Evolutionary conservation across 2,113 vertebrate species (phyloP), one percentile per base, ranked within the genome.

Genomic region (Embiotoca jacksoni): DNA sequence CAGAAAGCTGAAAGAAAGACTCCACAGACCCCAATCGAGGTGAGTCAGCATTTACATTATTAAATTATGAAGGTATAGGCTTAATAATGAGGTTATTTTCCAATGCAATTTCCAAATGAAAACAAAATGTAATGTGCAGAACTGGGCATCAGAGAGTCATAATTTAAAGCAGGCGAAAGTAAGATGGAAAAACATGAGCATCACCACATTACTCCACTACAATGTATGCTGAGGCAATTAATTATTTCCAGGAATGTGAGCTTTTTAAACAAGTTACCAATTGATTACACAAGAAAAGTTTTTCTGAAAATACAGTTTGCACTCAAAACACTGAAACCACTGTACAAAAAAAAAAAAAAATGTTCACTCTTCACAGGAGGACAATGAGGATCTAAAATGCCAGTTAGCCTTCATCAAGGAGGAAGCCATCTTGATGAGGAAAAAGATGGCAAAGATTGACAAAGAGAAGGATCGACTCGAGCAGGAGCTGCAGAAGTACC

Each of bases 391-490:
- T 80, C 89, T 99, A 76, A 99, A 98, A 89, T 99, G 98, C 81
- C 98, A 99, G 91, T 88, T 99, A 44, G 96, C 98, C 77, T 99
- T 99, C 78, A 96, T 97, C 84, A 99, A 98, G 91, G 98, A 99
- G 87, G 98, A 99, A 85, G 98, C 98, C 35, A 91, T 95, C 58
- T 78, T 99, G 88, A 99, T 99, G 98, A 96, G 98, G 77, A 99
- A 99, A 89, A 99, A 99, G 91, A 97, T 99, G 97, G 98, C 98
- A 59, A 99, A 99, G 92, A 98, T 99, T 0, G 98, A 99, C 82
- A 99, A 99, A 80, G 98, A 99, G 78, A 99, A 99, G 83, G 98
- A 99, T 91, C 93, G 97, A n/a, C 95, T 99, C 47, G 98, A 99
- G 50, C 96, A 98, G 0, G 98, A 99, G 90, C 94, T 99, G 47